Base-by-base conservation (phyloP, 2,113 vertebrate species). In the Brachyistius frenatus region DNA sequence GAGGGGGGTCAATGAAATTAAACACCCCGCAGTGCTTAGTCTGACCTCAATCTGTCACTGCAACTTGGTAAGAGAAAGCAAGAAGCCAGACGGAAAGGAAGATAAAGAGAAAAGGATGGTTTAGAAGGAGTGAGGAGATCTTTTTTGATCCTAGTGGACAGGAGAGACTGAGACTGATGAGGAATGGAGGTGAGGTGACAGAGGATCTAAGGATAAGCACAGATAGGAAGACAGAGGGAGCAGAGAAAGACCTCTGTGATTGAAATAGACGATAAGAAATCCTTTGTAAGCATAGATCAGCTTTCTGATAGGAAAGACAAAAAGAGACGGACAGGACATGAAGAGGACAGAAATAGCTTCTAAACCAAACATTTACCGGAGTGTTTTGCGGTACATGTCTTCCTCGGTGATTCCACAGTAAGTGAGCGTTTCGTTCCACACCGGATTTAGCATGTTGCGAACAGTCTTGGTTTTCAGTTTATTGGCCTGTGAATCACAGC, bases 391-490 rank as follows among this genome's bases (percentile, higher is more conserved):
- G 70, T 93, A 94, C 93, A 97, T 97, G 85, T 97, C 96, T 1
- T 97, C 96, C 30, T 95, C 94, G 0, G 96, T 97, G 92, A 97
- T 97, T 0, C 96, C 96, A 1, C 91, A 95, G 83, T 97, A 97
- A 0, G 92, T 96, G 73, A 97, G 94, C 0, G 93, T 95, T 88
- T 97, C 96, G 0, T 97, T 96, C 96, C 96, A 97, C 68, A 95
- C 94, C 0, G 96, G 96, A 79, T 97, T 96, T 84, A 97, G 89
- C 0, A 95, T 96, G 91, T 97, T 97, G 78, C 96, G 94, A 75
- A 96, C 96, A 0, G 93, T 96, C 89, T 95, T 96, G 0, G 96
- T 97, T 91, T 97, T 97, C 90, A 97, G 89, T 84, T 97, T 97
- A 85, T 97, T 97, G 55, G 96, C 96, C 96, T 97, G 82, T 50